Conservation (phyloP, 2,113 vertebrate species). For the Condylura cristata region DNA sequence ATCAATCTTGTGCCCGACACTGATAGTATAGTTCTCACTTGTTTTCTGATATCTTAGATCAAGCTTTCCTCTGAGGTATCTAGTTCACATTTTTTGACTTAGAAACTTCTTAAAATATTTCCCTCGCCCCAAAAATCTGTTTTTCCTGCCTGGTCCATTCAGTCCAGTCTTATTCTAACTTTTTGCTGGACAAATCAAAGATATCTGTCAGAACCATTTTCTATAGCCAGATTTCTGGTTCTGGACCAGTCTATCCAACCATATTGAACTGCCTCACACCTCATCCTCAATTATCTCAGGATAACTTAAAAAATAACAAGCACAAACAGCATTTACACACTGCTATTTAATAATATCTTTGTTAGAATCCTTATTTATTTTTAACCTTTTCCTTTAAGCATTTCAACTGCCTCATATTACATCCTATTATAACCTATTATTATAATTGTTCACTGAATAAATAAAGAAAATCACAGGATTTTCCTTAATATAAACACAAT, state of each 20-base stretch:
- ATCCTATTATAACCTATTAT: not conserved
- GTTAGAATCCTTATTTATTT: conserved; percentile 23
- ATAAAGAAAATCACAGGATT: conserved; percentile 11
- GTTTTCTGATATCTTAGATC: not conserved
- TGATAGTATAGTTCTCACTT: not conserved
- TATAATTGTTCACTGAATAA: conserved; percentile 35
- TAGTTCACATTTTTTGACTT: not conserved
- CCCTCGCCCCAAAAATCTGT: not conserved
- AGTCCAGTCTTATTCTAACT: not conserved
- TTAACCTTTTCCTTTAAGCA: not conserved
- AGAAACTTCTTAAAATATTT: not conserved
- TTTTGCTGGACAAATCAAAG: not conserved
- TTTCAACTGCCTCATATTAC: not conserved
- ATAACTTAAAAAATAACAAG: not conserved
- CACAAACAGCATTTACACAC: not conserved
- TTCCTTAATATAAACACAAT: conserved; percentile 48
- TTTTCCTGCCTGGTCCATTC: not conserved
- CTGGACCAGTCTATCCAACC: not conserved
- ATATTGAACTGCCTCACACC: not conserved
- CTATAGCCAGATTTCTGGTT: not conserved
- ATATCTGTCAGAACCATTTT: not conserved
- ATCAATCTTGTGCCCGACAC: not conserved
- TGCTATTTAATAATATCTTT: not conserved
- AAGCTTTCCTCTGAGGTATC: not conserved
- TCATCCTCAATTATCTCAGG: not conserved